A percentile compares a stretch with the other conserved stretches of the same genome.
phyloP scores from a whole-genome alignment of 1,140 invertebrate genomes.

The Asbolus verrucosus region DNA sequence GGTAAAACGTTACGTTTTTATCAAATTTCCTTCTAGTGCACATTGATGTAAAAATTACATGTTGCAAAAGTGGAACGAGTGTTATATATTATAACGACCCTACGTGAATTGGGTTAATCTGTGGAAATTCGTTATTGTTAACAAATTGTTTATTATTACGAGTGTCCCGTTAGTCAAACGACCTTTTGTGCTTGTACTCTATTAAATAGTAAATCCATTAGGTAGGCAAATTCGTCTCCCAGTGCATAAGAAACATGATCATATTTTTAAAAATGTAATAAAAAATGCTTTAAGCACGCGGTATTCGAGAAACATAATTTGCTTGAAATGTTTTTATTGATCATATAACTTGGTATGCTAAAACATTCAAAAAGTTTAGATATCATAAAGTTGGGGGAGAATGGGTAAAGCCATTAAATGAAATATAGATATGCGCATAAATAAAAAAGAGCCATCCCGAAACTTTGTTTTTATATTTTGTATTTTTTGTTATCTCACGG shows the following conservation, averaged over 20 bases:
- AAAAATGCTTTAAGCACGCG: slow-evolving; percentile 13
- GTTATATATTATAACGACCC: slow-evolving; percentile 9
- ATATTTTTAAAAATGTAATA: slow-evolving; percentile 19
- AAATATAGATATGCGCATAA: slow-evolving; percentile 40
- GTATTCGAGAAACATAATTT: slow-evolving; percentile 27
- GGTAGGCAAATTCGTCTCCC: slow-evolving; percentile 9
- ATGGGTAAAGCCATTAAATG: slow-evolving; percentile 41
- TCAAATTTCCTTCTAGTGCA: slow-evolving; percentile 18
- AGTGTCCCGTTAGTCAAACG: slow-evolving; percentile 10
- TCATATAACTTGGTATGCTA: slow-evolving; percentile 41
- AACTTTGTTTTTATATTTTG: slow-evolving; percentile 37
- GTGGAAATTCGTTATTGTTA: slow-evolving; percentile 35
- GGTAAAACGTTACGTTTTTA: slow-evolving; percentile 10
- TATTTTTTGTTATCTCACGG: slow-evolving; percentile 31
- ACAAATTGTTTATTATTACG: slow-evolving; percentile 17
- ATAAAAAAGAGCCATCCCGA: slow-evolving; percentile 34
- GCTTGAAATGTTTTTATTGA: slow-evolving; percentile 41
- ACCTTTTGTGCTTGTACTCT: slow-evolving; percentile 21
- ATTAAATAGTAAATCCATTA: neutral
- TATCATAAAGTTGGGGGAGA: slow-evolving; percentile 40
- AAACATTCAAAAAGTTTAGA: slow-evolving; percentile 45
- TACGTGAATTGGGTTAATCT: slow-evolving; percentile 42
- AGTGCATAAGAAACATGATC: too few relatives aligned
- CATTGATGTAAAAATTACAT: slow-evolving; percentile 15
- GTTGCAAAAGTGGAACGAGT: neutral